Base-by-base conservation (phyloP, 1,140 invertebrate genomes). In the Orchestia grillus region DNA sequence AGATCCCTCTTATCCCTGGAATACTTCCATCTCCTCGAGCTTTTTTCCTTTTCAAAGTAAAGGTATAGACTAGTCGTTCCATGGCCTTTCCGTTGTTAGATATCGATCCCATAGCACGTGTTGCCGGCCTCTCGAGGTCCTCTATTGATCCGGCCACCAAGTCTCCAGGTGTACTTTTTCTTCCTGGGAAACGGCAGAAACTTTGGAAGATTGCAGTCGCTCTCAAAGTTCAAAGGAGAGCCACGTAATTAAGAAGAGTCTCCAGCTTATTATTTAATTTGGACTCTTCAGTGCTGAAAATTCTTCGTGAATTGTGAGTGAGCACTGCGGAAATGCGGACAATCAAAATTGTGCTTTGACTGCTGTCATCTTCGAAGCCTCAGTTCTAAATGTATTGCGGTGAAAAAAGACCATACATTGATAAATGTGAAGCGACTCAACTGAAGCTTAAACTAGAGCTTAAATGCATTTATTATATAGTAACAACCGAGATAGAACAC, bases 111-210 rank as follows among this genome's bases (percentile, higher is more conserved):
- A 4, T n/a, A 40, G 92, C 92, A 94, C 43, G 44, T 91, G 88
- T 91, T 91, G 88, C 88, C 41, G 44, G 88, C 41, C 88, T 91
- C 44, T 44, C 88, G 88, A 91, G 88, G 41, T 91, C 16, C 88
- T 91, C 88, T 91, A 91, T 91, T 91, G 88, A 91, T 91, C 88
- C 88, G 41, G 15, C 44, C 41, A 44, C 44, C 88, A 44, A 40
- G 43, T 94, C 92, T 94, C 44, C 92, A 94, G 92, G 92, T 94
- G 92, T 45, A 94, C 92, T 94, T 94, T 94, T 94, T 94, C 92
- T 94, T 47, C 40, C 44, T 42, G 44, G 92, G 16, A 94, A 94
- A 94, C 44, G 92, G 92, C 92, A 94, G 92, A 94, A 94, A 47
- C 92, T 94, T 94, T 47, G 44, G 6, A 94, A 94, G 92, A 94